phyloP scores from a whole-genome alignment of 1,140 invertebrate genomes.

The Ericerus pela region DNA sequence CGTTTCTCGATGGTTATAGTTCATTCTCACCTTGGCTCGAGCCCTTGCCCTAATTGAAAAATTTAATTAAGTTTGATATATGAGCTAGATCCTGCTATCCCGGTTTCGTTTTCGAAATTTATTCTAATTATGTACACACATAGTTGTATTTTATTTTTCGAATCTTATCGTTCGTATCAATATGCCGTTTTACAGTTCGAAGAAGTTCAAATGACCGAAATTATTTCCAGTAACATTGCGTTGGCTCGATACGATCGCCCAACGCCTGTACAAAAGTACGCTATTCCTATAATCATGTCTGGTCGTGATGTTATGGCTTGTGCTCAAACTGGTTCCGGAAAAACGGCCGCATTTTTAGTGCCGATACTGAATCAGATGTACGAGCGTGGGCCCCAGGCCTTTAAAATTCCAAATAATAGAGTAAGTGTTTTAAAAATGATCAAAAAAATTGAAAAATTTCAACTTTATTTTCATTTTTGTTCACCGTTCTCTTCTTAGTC shows the following conservation, averaged over 20 bases:
- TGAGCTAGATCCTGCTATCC: too few species aligned
- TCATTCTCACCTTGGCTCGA: too few species aligned
- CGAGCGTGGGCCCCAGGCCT: slow-evolving; percentile 74
- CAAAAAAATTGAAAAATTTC: background rate
- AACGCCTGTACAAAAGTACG: slow-evolving; percentile 85
- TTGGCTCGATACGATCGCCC: slow-evolving; percentile 60
- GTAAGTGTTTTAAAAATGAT: slow-evolving; percentile 16
- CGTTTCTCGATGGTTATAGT: too few species aligned
- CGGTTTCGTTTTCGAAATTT: background rate
- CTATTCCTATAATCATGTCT: slow-evolving; percentile 64
- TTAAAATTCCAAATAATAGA: slow-evolving; percentile 52
- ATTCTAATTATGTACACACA: background rate
- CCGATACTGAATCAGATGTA: slow-evolving; percentile 69
- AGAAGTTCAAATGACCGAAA: slow-evolving; percentile 87
- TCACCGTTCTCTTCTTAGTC: slow-evolving; percentile 33
- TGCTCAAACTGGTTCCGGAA: slow-evolving; percentile 94
- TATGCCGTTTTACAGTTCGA: slow-evolving; percentile 54
- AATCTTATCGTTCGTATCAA: background rate
- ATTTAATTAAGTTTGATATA: too few species aligned
- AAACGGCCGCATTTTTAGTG: slow-evolving; percentile 85
- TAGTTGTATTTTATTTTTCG: background rate
- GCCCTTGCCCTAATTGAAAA: too few species aligned
- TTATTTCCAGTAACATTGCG: slow-evolving; percentile 68
- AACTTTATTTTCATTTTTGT: slow-evolving; percentile 14
- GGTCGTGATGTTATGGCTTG: slow-evolving; percentile 89